Evolutionary conservation across 2,113 vertebrate genomes (phyloP).

Genomic region (Panurus biarmicus): DNA sequence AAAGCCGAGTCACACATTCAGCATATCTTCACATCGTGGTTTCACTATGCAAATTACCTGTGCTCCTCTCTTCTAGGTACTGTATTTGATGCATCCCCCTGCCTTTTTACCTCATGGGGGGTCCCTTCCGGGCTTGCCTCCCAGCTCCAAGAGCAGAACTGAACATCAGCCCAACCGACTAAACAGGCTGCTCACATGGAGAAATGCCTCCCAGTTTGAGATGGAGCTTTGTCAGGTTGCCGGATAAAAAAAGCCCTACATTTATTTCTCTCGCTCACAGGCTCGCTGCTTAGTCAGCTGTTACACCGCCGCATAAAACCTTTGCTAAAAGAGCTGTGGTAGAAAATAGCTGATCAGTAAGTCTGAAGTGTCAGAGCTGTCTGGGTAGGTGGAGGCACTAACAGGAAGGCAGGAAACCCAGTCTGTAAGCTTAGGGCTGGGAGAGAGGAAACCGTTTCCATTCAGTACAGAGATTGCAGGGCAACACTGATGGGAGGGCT

Average conservation of each 20-base stretch:
- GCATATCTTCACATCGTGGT: background rate
- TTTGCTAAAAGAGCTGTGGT: slow-evolving; percentile 51
- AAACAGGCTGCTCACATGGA: background rate
- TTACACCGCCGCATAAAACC: background rate
- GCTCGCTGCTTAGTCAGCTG: slow-evolving; percentile 57
- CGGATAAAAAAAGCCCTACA: background rate
- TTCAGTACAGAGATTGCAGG: slow-evolving; percentile 15
- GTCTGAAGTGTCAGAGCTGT: slow-evolving; percentile 74
- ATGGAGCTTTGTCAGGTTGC: background rate
- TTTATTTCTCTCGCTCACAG: background rate
- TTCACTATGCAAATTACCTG: background rate
- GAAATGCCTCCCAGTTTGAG: background rate
- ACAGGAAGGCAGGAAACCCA: slow-evolving; percentile 77
- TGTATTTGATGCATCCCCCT: background rate
- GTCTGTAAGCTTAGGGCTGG: slow-evolving; percentile 46
- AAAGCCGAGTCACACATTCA: background rate
- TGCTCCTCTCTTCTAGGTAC: background rate
- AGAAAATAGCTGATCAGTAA: slow-evolving; percentile 77
- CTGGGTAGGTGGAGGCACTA: slow-evolving; percentile 72
- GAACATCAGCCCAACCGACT: background rate
- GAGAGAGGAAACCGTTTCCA: slow-evolving; percentile 50
- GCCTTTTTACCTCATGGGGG: background rate
- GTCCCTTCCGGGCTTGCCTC: background rate
- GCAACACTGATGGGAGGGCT: background rate
- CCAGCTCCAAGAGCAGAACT: background rate